A percentile compares a stretch with the other conserved stretches of the same genome.
Conservation (phyloP, 2,888 invertebrate species). For the Caenorhabditis zanzibari region DNA sequence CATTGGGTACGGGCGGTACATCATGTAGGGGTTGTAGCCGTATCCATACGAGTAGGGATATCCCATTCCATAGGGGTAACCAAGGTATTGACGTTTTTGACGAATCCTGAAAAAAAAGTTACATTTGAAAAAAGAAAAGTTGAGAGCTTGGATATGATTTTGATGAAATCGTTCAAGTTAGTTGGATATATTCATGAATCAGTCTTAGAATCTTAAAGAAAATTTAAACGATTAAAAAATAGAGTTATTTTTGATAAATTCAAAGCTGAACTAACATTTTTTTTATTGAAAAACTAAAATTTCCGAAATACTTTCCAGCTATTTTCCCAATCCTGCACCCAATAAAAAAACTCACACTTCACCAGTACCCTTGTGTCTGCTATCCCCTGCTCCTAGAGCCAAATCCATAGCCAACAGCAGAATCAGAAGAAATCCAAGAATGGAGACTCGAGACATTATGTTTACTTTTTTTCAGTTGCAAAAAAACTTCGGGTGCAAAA, state of each 20-base stretch:
- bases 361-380: conserved; percentile 34
- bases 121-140: too few species aligned
- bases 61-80: conserved; percentile 50
- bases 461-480: not conserved
- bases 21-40: conserved; percentile 63
- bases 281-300: too few species aligned
- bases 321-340: too few species aligned
- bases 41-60: conserved; percentile 58
- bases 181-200: too few species aligned
- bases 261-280: too few species aligned
- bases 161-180: not conserved
- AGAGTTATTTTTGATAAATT: too few species aligned
- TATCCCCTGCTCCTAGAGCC: conserved; percentile 31
- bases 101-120: conserved; percentile 62
- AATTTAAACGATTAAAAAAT: too few species aligned
- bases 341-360: conserved; percentile 19
- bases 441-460: conserved; percentile 21
- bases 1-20: conserved; percentile 59
- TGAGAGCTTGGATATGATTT: not conserved
- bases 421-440: conserved; percentile 30
- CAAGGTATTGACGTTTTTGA: conserved; percentile 62
- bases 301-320: too few species aligned
- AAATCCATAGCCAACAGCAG: conserved; percentile 1
- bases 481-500: conserved; percentile 5
- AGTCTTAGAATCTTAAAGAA: too few species aligned